These are phyloP conservation scores for Callinectes sapidus DNA, from an alignment of 2,888 invertebrate genomes.

Conservation along the genomic window DNA sequence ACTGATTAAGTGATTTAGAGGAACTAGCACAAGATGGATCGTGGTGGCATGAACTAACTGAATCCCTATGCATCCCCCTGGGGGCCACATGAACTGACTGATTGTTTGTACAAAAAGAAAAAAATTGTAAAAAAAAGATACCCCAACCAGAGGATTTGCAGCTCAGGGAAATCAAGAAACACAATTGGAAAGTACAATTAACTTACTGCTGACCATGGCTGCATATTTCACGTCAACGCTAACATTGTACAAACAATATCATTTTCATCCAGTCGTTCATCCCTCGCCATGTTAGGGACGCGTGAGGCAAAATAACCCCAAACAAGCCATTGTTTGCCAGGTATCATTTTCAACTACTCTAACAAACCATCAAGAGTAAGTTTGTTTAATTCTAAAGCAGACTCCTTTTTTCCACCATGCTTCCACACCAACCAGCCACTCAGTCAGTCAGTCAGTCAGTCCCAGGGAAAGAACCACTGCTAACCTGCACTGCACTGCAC, in stretches of 20 bases:
- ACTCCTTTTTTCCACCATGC: not conserved
- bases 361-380: slow-evolving; percentile 9
- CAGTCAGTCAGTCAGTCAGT: not conserved
- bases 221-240: not conserved
- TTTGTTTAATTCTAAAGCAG: not conserved
- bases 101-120: no score
- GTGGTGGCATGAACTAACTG: no score
- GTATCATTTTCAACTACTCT: slow-evolving; percentile 4
- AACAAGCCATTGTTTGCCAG: not conserved
- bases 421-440: not conserved
- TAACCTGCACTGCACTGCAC: not conserved
- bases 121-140: no score
- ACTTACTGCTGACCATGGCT: no score
- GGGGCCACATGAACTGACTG: no score
- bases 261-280: not conserved
- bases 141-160: no score
- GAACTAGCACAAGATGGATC: no score
- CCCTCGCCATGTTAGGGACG: not conserved
- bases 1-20: no score
- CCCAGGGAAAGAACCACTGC: not conserved
- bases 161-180: no score
- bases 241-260: not conserved
- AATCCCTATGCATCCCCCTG: no score
- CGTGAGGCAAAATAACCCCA: not conserved
- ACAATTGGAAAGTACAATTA: no score